Percentiles rank a stretch among this genome's conserved stretches.
phyloP scores from a whole-genome alignment of 2,888 invertebrate genomes.

The Bellardia pandia region DNA sequence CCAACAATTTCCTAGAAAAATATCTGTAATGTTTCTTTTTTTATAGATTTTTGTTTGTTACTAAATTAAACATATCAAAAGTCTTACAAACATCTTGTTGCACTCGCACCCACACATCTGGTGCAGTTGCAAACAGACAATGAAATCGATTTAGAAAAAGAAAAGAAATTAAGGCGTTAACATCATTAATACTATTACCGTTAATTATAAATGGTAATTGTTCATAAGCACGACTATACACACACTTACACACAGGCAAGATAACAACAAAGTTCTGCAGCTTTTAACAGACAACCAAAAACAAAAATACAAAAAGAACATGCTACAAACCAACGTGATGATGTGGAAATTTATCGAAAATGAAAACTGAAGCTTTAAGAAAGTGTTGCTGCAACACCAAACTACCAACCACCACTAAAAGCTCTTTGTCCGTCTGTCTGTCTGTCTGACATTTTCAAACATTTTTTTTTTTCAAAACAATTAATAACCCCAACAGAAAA shows the following conservation, averaged over 20 bases:
- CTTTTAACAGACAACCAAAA: background rate
- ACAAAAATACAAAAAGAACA: conserved; percentile 39
- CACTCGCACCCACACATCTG: conserved; percentile 48
- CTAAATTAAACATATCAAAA: conserved; percentile 11
- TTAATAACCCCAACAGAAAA: conserved; percentile 63
- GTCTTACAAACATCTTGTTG: conserved; percentile 5
- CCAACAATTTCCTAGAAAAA: too few relatives aligned
- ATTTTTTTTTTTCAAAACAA: conserved; percentile 60
- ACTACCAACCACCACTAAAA: background rate
- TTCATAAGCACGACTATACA: conserved; percentile 34
- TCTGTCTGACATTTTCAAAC: background rate
- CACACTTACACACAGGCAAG: background rate
- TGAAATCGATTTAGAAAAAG: conserved; percentile 5
- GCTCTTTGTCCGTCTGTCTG: too few relatives aligned
- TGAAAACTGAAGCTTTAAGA: conserved; percentile 46
- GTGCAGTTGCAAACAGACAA: background rate
- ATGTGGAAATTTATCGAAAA: conserved; percentile 60
- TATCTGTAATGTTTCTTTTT: too few relatives aligned
- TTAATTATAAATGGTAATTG: conserved; percentile 72
- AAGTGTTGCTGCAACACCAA: conserved; percentile 39
- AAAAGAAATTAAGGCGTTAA: conserved; percentile 62
- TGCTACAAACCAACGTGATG: conserved; percentile 50
- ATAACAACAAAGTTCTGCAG: background rate
- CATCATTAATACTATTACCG: conserved; percentile 66
- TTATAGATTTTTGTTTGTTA: background rate